Base-by-base conservation (phyloP, 2,888 invertebrate species). In the Chloroclystis v-ata region DNA sequence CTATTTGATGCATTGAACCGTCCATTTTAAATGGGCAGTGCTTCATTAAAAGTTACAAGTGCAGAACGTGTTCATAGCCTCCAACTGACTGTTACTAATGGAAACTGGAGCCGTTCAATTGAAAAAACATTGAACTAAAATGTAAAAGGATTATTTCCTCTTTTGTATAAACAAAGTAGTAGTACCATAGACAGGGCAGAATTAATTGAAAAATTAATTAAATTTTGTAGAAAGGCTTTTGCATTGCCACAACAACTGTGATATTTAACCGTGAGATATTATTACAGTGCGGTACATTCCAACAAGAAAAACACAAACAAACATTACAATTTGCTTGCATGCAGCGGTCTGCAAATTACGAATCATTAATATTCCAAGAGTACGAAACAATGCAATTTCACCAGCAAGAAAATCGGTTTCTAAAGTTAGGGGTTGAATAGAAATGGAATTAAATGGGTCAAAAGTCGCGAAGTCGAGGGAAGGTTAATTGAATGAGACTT, bases 401-500 rank as follows among this genome's bases (percentile, higher is more conserved):
- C 47, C 29, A 44, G 45, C 38, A 41, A 38, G 14, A 37, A 39
- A 46, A 43, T 46, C 43, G 46, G 47, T 48, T 55, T 44, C 38
- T 32, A 45, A 54, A 52, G 48, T 49, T 30, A 48, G 47, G 41
- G 37, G 48, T 61, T 65, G 75, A 74, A 72, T 75, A 67, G 63
- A 63, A 75, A 75, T 68, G 57, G 56, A 65, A 71, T 67, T 62
- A 73, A 77, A 75, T 75, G 69, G 75, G 72, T 75, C 72, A 75
- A 69, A 70, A 67, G 67, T 59, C 60, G 62, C 54, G 47, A 47
- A 65, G 46, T 53, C 55, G 63, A 60, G 63, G 63, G 65, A 78
- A 75, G 67, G 75, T 78, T 78, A 79, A 82, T 80, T 73, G 73
- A 78, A 78, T 73, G 67, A 69, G 67, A 62, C 50, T 54, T 49